A percentile compares a stretch with the other conserved stretches of the same genome.
Conservation (phyloP, 2,113 vertebrate species). For the Apodemus speciosus region DNA sequence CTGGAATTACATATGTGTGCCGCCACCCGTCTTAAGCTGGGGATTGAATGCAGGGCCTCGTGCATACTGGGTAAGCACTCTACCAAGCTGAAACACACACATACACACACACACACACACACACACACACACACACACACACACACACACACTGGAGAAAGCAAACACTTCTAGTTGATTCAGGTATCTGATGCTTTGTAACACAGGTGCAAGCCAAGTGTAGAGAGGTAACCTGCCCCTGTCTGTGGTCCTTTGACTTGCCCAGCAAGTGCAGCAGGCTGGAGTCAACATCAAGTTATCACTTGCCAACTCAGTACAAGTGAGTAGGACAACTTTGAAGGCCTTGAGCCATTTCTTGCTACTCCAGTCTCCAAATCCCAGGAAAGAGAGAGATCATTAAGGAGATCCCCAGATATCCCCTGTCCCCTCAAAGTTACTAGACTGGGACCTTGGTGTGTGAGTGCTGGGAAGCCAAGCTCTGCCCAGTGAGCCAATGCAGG, state of each 20-base stretch:
- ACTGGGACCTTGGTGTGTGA: not conserved
- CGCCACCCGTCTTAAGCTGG: not conserved
- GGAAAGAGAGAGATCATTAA: not conserved
- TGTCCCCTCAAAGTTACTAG: not conserved
- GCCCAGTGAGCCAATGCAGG: not conserved
- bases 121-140: too few relatives aligned
- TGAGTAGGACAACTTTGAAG: not conserved
- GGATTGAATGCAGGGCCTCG: too few relatives aligned
- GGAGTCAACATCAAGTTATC: not conserved
- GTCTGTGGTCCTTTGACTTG: constrained; percentile 9
- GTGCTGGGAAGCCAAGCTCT: not conserved
- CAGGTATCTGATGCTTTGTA: not conserved
- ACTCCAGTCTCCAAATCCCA: not conserved
- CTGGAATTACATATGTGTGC: not conserved
- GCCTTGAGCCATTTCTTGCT: not conserved
- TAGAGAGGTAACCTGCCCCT: not conserved
- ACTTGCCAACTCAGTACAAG: not conserved
- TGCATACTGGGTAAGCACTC: too few relatives aligned
- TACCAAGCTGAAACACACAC: not conserved
- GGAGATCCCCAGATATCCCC: not conserved
- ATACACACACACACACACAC: too few relatives aligned
- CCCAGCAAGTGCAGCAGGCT: not conserved
- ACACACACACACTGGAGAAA: not conserved
- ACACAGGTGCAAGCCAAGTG: constrained; percentile 17
- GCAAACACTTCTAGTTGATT: constrained; percentile 49